Evolutionary conservation across 1,140 invertebrate species (phyloP).

Genomic region (Paramacrobiotus metropolitanus): DNA sequence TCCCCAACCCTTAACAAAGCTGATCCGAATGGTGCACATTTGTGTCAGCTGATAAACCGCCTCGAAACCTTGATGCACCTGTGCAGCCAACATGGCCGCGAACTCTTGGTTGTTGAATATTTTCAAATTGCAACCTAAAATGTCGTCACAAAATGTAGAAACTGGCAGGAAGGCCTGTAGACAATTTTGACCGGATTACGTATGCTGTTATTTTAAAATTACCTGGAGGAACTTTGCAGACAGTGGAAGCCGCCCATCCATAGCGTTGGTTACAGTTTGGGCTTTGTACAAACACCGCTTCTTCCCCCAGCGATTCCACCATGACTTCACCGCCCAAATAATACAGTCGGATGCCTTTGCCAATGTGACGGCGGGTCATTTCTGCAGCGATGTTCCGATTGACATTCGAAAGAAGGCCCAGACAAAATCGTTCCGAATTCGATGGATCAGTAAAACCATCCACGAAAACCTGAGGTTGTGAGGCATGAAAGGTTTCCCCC

Average conservation of each 20-base stretch:
- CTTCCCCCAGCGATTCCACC: conserved; percentile 25
- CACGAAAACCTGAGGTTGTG: conserved; percentile 67
- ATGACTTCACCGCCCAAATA: conserved; percentile 25
- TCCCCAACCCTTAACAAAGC: conserved; percentile 2
- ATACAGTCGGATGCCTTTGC: conserved; percentile 12
- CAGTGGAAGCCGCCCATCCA: conserved; percentile 17
- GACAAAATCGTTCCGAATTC: neutral
- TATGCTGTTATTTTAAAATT: neutral
- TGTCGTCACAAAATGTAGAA: neutral
- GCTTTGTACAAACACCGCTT: conserved; percentile 21
- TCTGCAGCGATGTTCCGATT: neutral
- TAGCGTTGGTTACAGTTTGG: conserved; percentile 22
- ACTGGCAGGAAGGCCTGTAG: conserved; percentile 4
- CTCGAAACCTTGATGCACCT: neutral
- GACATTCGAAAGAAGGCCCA: neutral
- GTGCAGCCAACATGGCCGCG: conserved; percentile 15
- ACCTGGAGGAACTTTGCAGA: conserved; percentile 16
- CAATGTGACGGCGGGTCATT: neutral
- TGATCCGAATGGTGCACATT: neutral
- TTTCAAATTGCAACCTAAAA: conserved; percentile 21
- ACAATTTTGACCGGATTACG: conserved; percentile 8
- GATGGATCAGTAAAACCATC: neutral
- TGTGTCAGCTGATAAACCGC: neutral
- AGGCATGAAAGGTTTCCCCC: conserved; percentile 79
- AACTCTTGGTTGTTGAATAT: conserved; percentile 27